Evolutionary conservation across 2,113 vertebrate genomes (phyloP).

Genomic region (Heterotis niloticus): DNA sequence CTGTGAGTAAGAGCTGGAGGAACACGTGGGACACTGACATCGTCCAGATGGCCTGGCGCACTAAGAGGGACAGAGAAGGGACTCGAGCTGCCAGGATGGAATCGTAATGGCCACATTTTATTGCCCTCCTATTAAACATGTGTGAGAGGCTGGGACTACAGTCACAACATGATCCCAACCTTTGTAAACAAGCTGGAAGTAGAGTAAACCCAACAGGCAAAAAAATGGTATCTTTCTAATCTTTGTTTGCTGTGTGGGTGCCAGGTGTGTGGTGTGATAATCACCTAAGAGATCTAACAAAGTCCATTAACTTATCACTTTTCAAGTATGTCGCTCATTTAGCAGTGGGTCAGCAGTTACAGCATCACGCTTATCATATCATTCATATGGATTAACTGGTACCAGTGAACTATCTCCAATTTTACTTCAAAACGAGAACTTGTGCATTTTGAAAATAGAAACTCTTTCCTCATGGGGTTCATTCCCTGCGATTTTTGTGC

Average conservation of each 20-base stretch:
- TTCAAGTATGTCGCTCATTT: not conserved
- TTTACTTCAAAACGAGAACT: not conserved
- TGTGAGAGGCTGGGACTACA: conserved; percentile 23
- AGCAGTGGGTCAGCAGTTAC: no score
- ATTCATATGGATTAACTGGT: no score
- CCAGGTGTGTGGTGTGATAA: conserved; percentile 7
- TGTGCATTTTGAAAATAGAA: not conserved
- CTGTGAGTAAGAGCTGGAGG: conserved; percentile 38
- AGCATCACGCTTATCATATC: no score
- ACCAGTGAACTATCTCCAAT: not conserved
- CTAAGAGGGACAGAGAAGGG: conserved; percentile 39
- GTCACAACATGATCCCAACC: conserved; percentile 28
- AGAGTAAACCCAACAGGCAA: conserved; percentile 27
- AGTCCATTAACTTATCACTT: conserved; percentile 12
- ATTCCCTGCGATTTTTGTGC: conserved; percentile 41
- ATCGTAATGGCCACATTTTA: conserved; percentile 52
- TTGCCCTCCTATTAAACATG: conserved; percentile 44
- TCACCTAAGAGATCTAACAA: not conserved
- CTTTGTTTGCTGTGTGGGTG: conserved; percentile 3
- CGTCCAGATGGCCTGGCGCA: conserved; percentile 57
- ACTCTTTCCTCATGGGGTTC: conserved; percentile 7
- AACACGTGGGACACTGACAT: no score
- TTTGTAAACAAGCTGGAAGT: conserved; percentile 33
- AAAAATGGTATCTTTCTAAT: conserved; percentile 9
- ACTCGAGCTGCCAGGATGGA: conserved; percentile 46